Percentiles rank a stretch among this genome's conserved stretches.
These are phyloP conservation scores for Actinostola sp. DNA, from an alignment of 92 coral and sea anemone genomes.

Conservation along the genomic window DNA sequence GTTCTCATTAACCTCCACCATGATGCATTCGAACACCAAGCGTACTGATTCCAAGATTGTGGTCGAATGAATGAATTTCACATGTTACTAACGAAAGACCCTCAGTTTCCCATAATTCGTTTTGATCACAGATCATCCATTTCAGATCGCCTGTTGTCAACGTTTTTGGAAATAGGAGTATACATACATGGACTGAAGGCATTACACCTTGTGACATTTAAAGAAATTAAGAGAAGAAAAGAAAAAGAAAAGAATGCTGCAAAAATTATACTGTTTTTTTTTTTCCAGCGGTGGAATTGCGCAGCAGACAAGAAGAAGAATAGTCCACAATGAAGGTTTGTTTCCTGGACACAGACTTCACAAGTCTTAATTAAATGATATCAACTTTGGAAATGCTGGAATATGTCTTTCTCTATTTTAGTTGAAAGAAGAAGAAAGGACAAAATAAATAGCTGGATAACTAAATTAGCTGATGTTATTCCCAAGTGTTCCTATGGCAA, in stretches of 20 bases:
- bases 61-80: too few species aligned
- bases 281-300: constrained; percentile 93
- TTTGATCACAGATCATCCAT: too few species aligned
- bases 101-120: too few species aligned
- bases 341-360: not conserved
- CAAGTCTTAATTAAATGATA: not conserved
- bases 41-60: too few species aligned
- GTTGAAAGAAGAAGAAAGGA: constrained; percentile 88
- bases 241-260: not conserved
- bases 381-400: not conserved
- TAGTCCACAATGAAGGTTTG: constrained; percentile 97
- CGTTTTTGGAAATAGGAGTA: too few species aligned
- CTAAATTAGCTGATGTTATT: constrained; percentile 67
- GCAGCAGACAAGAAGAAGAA: constrained; percentile 95
- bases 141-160: too few species aligned
- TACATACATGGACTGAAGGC: too few species aligned
- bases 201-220: too few species aligned
- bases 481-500: constrained; percentile 80
- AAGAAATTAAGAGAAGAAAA: too few species aligned
- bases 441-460: constrained; percentile 84
- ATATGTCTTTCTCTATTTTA: constrained; percentile 4
- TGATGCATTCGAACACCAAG: too few species aligned
- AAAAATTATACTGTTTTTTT: not conserved
- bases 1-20: too few species aligned
- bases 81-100: too few species aligned